Percentiles rank a stretch among this genome's conserved stretches.
phyloP scores from a whole-genome alignment of 53 echinoderm and acorn worm species.

The Paelopatides confundens region DNA sequence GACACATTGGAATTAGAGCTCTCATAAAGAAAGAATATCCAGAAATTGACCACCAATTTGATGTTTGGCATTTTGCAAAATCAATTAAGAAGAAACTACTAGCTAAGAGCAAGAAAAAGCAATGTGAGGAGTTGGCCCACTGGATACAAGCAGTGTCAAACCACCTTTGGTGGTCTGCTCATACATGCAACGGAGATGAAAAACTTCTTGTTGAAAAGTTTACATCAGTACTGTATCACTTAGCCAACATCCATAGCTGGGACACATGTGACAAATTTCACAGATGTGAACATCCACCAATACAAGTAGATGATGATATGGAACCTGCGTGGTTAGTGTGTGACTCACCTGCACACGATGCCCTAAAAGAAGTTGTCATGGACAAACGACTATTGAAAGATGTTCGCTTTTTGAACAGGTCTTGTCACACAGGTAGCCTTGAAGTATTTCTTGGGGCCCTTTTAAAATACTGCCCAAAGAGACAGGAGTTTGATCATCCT shows the following conservation, averaged over 20 bases:
- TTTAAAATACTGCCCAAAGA: not conserved
- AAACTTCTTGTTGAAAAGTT: slow-evolving; percentile 33
- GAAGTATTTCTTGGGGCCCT: not conserved
- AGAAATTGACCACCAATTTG: slow-evolving; percentile 39
- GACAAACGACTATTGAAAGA: not conserved
- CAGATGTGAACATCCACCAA: slow-evolving; percentile 28
- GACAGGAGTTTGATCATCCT: not conserved
- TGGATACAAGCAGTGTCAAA: slow-evolving; percentile 29
- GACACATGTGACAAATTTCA: slow-evolving; percentile 15
- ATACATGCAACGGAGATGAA: slow-evolving; percentile 23
- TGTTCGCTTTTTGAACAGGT: not conserved
- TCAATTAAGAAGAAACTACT: slow-evolving; percentile 31
- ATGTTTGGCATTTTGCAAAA: slow-evolving; percentile 52
- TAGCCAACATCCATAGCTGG: slow-evolving; percentile 48
- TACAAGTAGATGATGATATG: too few relatives aligned
- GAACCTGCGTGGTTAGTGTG: not conserved
- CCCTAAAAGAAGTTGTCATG: not conserved
- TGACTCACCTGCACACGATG: not conserved
- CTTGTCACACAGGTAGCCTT: not conserved
- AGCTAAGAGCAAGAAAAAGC: slow-evolving; percentile 30
- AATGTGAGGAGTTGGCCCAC: not conserved
- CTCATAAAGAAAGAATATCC: not conserved
- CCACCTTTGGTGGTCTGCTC: slow-evolving; percentile 54
- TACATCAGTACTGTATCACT: slow-evolving; percentile 43
- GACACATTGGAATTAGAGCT: slow-evolving; percentile 11